phyloP scores from a whole-genome alignment of 2,797 vertebrate genomes.

The Bufotes viridis region DNA sequence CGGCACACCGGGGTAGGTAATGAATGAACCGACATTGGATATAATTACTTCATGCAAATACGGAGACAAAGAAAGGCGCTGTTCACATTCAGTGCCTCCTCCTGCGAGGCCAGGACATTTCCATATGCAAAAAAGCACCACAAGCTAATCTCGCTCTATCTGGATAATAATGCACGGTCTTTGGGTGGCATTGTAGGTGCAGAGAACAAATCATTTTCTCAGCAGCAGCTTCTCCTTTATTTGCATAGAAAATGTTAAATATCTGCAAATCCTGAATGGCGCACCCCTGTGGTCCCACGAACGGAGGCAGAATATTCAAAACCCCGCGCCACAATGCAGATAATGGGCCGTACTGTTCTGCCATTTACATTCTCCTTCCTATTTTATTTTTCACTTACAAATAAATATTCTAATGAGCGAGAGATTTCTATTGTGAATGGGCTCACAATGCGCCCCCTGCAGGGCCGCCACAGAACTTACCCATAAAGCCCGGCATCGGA shows the following conservation, averaged over 20 bases:
- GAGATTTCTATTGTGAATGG: neutral
- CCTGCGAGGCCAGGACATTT: conserved; percentile 17
- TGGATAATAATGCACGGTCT: neutral
- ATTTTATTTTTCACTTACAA: neutral
- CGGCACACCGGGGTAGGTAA: neutral
- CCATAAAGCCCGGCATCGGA: neutral
- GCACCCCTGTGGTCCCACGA: neutral
- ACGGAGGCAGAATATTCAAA: conserved; percentile 14
- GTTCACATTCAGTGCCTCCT: neutral
- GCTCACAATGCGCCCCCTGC: neutral
- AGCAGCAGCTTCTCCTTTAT: conserved; percentile 4
- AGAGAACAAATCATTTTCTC: conserved; percentile 14
- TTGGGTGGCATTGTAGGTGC: conserved; percentile 25
- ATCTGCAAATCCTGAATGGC: neutral
- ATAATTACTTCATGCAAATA: conserved; percentile 53
- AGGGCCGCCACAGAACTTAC: neutral
- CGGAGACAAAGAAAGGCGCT: conserved; percentile 16
- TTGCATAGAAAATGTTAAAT: conserved; percentile 46
- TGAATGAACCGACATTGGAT: neutral
- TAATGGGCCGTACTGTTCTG: neutral
- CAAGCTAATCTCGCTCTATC: conserved; percentile 10
- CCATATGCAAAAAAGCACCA: conserved; percentile 51
- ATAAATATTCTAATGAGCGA: neutral
- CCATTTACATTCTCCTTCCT: neutral
- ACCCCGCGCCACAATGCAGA: neutral